A percentile compares a stretch with the other conserved stretches of the same genome.
phyloP scores from a whole-genome alignment of 35 echinoderm and acorn worm species.

The Heliocidaris erythrogramma region DNA sequence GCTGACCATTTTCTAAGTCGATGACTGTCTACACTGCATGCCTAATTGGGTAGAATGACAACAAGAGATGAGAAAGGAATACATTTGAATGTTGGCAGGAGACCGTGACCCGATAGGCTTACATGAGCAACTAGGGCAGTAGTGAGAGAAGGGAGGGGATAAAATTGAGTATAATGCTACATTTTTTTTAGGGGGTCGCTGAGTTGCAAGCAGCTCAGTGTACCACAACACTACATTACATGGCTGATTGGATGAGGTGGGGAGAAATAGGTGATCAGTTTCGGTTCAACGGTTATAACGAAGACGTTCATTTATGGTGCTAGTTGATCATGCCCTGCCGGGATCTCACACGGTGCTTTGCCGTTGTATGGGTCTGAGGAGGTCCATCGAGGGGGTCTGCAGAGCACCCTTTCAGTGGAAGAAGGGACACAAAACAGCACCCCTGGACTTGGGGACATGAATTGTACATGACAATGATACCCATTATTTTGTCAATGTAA shows the following conservation, averaged over 20 bases:
- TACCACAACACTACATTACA: background rate
- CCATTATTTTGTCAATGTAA: background rate
- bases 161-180: background rate
- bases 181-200: background rate
- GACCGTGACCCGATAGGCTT: background rate
- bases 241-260: background rate
- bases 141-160: background rate
- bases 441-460: background rate
- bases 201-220: background rate
- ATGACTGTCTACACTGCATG: background rate
- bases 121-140: background rate
- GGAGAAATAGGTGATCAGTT: slow-evolving; percentile 8
- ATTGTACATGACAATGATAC: background rate
- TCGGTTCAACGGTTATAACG: background rate
- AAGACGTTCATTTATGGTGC: slow-evolving; percentile 10
- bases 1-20: background rate
- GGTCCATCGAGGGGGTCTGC: background rate
- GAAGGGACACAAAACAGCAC: background rate
- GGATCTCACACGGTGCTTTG: background rate
- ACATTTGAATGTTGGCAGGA: background rate
- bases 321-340: background rate
- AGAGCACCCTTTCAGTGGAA: background rate
- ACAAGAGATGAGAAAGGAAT: background rate
- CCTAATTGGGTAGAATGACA: background rate
- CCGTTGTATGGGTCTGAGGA: background rate